Percentiles rank a stretch among this genome's conserved stretches.
phyloP scores from a whole-genome alignment of 1,140 invertebrate genomes.

The Drosophila littoralis region DNA sequence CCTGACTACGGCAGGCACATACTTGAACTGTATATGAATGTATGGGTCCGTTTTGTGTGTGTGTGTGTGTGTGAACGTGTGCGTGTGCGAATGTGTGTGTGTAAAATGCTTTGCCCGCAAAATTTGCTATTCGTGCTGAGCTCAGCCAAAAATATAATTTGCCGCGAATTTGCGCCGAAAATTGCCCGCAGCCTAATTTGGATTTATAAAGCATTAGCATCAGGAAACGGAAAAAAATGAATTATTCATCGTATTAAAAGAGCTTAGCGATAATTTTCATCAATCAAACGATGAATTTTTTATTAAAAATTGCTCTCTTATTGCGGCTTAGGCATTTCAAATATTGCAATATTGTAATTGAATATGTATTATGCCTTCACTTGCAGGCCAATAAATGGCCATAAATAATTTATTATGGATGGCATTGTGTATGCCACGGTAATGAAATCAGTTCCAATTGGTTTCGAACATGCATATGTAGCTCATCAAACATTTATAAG shows the following conservation, averaged over 20 bases:
- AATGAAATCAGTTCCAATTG: not conserved
- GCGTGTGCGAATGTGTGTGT: constrained; percentile 5
- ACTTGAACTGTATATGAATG: constrained; percentile 43
- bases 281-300: constrained; percentile 20
- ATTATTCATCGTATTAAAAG: constrained; percentile 30
- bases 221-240: constrained; percentile 35
- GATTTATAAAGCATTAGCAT: constrained; percentile 52
- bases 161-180: constrained; percentile 42
- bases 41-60: not conserved
- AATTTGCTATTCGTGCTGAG: constrained; percentile 59
- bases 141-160: constrained; percentile 27
- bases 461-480: not conserved
- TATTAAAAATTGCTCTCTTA: not conserved
- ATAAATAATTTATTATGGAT: not conserved
- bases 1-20: constrained; percentile 34
- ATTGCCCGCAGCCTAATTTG: constrained; percentile 46
- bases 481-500: not conserved
- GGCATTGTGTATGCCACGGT: not conserved
- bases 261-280: constrained; percentile 36
- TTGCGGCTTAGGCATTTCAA: not conserved
- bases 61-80: constrained; percentile 15
- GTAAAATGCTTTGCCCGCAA: constrained; percentile 46
- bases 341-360: constrained; percentile 10
- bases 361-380: not conserved
- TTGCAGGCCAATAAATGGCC: not conserved